A percentile compares a stretch with the other conserved stretches of the same genome.
These are phyloP conservation scores for Delphinapterus leucas DNA, from an alignment of 2,113 vertebrate genomes.

Conservation along the genomic window DNA sequence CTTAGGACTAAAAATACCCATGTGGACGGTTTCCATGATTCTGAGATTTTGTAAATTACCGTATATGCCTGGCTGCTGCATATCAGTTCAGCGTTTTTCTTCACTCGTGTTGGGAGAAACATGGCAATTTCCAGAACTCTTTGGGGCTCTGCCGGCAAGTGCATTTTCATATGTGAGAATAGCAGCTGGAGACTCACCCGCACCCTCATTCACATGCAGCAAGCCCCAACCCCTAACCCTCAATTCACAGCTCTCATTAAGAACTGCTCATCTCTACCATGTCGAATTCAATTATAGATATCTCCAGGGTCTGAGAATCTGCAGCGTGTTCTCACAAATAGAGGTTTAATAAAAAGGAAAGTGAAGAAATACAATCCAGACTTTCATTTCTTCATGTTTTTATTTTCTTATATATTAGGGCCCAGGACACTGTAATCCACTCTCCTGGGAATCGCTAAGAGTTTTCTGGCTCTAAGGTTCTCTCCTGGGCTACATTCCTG, in stretches of 20 bases:
- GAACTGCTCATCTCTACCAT: background rate
- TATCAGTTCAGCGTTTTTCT: background rate
- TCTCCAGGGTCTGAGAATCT: background rate
- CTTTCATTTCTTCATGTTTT: background rate
- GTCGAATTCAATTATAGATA: background rate
- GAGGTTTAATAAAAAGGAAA: conserved; percentile 7
- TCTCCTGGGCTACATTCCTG: background rate
- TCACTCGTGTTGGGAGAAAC: background rate
- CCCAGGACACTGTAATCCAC: background rate
- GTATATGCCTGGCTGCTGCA: background rate
- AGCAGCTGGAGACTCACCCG: background rate
- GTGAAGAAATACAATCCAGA: background rate
- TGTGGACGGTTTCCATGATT: background rate
- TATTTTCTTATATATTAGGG: background rate
- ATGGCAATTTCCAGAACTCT: background rate
- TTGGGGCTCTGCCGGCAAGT: background rate
- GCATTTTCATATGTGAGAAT: background rate
- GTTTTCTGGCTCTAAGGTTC: background rate
- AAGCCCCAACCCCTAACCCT: background rate
- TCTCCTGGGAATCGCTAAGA: background rate
- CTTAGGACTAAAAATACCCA: background rate
- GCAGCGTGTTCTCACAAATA: background rate
- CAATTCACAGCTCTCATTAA: background rate
- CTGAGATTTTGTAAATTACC: background rate
- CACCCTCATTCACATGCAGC: fast-evolving